phyloP scores from a whole-genome alignment of 2,888 invertebrate species.

The Eutolmus rufibarbis region DNA sequence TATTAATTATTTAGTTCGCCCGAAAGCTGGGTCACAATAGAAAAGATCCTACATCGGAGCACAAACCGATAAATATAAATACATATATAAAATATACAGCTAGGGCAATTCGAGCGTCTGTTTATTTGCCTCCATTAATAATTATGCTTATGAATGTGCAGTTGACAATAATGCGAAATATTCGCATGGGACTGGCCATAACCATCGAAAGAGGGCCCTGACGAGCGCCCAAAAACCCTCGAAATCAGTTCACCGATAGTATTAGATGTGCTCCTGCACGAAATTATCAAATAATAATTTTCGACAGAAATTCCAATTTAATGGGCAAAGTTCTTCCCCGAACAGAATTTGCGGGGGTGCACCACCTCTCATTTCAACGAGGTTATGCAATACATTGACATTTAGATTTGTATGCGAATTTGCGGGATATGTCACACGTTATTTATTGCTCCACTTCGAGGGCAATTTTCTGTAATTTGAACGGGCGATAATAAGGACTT shows the following conservation, averaged over 20 bases:
- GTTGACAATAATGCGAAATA: neutral
- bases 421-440: neutral
- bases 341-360: neutral
- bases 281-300: slow-evolving; percentile 26
- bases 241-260: neutral
- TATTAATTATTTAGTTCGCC: neutral
- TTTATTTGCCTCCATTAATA: neutral
- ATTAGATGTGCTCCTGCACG: neutral
- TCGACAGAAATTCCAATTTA: neutral
- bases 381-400: neutral
- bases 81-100: neutral
- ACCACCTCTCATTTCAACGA: neutral
- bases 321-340: neutral
- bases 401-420: neutral
- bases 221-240: neutral
- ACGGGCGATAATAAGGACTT: neutral
- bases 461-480: neutral
- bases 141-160: neutral
- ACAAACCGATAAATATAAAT: neutral
- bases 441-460: neutral
- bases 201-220: neutral
- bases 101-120: neutral
- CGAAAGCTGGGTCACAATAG: neutral
- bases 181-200: neutral
- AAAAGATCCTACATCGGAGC: neutral